Conservation (phyloP, 1,140 invertebrate genomes). For the Trichonephila clavipes region DNA sequence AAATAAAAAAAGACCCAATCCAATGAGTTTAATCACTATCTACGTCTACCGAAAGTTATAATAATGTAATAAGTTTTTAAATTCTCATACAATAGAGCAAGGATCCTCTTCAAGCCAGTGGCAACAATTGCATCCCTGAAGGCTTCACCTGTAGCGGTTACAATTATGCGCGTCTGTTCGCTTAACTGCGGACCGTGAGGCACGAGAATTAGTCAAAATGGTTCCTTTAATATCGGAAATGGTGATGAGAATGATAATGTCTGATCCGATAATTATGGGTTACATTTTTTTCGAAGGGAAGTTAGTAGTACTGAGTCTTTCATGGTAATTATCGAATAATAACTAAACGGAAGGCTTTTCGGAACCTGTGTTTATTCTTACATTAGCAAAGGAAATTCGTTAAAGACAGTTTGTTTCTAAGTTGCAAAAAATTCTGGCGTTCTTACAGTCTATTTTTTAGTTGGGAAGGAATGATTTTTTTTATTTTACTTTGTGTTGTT, state of each 20-base stretch:
- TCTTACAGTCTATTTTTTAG: not conserved
- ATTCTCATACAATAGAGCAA: not conserved
- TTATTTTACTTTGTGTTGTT: too few species aligned
- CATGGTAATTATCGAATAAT: constrained; percentile 28
- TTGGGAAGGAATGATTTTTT: not conserved
- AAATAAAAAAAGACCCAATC: not conserved
- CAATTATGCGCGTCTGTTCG: constrained; percentile 17
- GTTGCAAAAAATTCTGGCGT: not conserved
- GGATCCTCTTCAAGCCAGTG: not conserved
- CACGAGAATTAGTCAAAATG: constrained; percentile 33
- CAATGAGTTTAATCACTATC: not conserved
- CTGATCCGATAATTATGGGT: constrained; percentile 29
- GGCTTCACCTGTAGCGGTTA: not conserved
- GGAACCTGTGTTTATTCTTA: constrained; percentile 10
- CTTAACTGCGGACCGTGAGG: constrained; percentile 19
- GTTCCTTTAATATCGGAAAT: constrained; percentile 18
- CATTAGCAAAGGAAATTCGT: constrained; percentile 6
- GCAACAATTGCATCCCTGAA: not conserved
- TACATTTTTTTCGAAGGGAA: not conserved
- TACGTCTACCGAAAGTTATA: not conserved
- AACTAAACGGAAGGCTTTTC: not conserved
- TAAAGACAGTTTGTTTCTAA: not conserved
- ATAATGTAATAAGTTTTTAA: constrained; percentile 25
- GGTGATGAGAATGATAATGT: not conserved
- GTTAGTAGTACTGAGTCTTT: not conserved